Conservation (phyloP, 2,888 invertebrate species). For the Himalopsyche kuldschensis region DNA sequence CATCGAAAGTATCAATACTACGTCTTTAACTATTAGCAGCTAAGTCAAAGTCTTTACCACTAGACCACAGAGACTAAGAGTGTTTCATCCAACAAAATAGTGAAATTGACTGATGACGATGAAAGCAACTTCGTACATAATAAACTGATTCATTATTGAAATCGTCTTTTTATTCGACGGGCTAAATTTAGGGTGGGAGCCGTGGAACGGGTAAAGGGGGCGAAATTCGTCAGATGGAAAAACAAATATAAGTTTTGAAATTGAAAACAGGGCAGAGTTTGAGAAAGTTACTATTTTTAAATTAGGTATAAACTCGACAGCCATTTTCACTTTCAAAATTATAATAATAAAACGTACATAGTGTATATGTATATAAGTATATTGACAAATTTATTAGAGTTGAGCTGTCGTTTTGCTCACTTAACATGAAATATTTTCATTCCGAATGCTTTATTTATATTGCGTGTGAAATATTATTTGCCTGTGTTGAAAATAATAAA, state of each 20-base stretch:
- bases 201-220: background rate
- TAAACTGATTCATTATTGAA: too few relatives aligned
- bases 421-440: too few relatives aligned
- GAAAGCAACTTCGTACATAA: too few relatives aligned
- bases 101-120: too few relatives aligned
- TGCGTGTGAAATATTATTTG: too few relatives aligned
- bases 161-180: background rate
- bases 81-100: too few relatives aligned
- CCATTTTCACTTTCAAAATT: background rate
- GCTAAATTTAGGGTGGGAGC: background rate
- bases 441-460: too few relatives aligned
- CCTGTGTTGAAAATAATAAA: too few relatives aligned
- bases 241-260: conserved; percentile 32
- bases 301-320: background rate
- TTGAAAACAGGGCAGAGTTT: conserved; percentile 17
- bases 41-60: too few relatives aligned
- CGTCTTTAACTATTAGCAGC: too few relatives aligned
- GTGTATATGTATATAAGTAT: background rate
- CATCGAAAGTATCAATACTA: too few relatives aligned
- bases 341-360: background rate
- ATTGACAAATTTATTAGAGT: background rate
- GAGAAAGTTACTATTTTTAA: background rate
- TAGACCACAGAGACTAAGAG: too few relatives aligned
- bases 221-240: background rate
- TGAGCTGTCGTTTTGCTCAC: background rate